Evolutionary conservation across 1,140 invertebrate species (phyloP).

Genomic region (Papilio polyxenes): DNA sequence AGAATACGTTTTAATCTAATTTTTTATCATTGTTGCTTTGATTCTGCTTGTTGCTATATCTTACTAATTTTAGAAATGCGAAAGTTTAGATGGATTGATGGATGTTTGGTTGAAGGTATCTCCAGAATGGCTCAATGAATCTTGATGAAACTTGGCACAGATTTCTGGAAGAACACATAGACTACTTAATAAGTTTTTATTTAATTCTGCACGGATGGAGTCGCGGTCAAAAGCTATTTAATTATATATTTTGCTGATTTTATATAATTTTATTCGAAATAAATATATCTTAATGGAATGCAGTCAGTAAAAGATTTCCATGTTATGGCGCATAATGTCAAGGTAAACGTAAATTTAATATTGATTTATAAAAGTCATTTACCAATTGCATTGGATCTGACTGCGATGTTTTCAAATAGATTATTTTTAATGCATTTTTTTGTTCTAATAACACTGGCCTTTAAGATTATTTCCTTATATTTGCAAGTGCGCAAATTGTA

Average conservation of each 20-base stretch:
- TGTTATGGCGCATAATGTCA: background rate
- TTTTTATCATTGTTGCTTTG: too few relatives aligned
- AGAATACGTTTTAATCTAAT: too few relatives aligned
- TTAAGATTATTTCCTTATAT: background rate
- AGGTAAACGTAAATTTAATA: slow-evolving; percentile 9
- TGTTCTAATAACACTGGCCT: background rate
- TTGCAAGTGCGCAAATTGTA: background rate
- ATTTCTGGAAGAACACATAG: too few relatives aligned
- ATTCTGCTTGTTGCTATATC: too few relatives aligned
- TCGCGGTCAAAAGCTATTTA: too few relatives aligned
- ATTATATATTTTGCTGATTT: background rate
- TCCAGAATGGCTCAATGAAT: too few relatives aligned
- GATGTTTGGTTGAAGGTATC: too few relatives aligned
- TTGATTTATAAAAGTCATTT: background rate
- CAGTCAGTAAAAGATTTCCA: background rate
- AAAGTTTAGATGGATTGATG: too few relatives aligned
- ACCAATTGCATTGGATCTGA: background rate
- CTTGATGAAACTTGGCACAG: too few relatives aligned
- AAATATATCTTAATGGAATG: slow-evolving; percentile 10
- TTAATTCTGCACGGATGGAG: too few relatives aligned
- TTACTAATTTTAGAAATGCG: too few relatives aligned
- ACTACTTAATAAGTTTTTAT: too few relatives aligned
- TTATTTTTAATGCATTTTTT: background rate
- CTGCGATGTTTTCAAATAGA: background rate
- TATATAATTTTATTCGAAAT: background rate